These are phyloP conservation scores for Gephyroberyx darwinii DNA, from an alignment of 2,797 vertebrate species.

Conservation along the genomic window DNA sequence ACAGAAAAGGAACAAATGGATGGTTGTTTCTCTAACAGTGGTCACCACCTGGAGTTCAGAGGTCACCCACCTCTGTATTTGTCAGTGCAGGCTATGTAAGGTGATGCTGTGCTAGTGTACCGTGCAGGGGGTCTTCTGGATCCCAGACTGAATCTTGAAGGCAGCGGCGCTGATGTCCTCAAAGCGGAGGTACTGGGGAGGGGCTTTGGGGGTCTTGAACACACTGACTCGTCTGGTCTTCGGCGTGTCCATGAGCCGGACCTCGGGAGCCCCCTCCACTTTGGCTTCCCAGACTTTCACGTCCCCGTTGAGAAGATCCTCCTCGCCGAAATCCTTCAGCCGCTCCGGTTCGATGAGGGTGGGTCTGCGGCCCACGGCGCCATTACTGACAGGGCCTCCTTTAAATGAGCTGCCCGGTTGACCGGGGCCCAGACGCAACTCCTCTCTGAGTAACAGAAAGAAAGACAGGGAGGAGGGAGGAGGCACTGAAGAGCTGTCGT, in stretches of 20 bases:
- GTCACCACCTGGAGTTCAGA: not conserved
- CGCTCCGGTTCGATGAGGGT: constrained; percentile 88
- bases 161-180: constrained; percentile 92
- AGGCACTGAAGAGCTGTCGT: not conserved
- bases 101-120: constrained; percentile 67
- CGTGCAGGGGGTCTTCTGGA: constrained; percentile 92
- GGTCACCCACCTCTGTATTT: not conserved
- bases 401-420: constrained; percentile 64
- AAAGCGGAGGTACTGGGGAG: constrained; percentile 83
- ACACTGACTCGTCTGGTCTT: constrained; percentile 73
- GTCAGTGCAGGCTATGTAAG: not conserved
- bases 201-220: constrained; percentile 66
- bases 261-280: constrained; percentile 71
- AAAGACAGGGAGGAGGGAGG: not conserved
- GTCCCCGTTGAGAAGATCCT: constrained; percentile 86
- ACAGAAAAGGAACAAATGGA: no score
- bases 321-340: constrained; percentile 91
- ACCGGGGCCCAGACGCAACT: constrained; percentile 74
- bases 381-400: constrained; percentile 73
- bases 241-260: constrained; percentile 76
- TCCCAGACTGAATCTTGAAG: constrained; percentile 86
- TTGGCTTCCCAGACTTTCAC: constrained; percentile 81
- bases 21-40: no score
- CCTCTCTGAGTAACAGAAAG: constrained; percentile 69
- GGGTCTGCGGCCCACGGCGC: constrained; percentile 69